Evolutionary conservation across 1,140 invertebrate species (phyloP).

Genomic region (Lasioglossum baleicum): DNA sequence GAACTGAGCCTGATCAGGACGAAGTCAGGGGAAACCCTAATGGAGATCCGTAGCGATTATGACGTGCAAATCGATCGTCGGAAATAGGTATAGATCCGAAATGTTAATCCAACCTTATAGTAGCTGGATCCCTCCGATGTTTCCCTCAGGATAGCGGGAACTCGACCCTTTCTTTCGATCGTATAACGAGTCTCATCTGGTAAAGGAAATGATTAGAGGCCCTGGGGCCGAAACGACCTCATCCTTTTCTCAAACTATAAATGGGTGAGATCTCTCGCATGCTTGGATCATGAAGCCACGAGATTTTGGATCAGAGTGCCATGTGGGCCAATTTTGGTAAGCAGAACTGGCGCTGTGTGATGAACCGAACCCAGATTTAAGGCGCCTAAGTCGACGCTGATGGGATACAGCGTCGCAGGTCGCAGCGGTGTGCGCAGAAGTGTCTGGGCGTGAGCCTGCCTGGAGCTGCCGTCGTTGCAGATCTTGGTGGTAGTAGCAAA

Average conservation of each 20-base stretch:
- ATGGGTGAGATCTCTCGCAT: too few relatives aligned
- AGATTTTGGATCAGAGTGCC: too few relatives aligned
- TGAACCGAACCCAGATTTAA: too few relatives aligned
- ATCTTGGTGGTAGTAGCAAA: conserved; percentile 15
- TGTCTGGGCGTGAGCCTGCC: conserved; percentile 86
- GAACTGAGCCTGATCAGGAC: background rate
- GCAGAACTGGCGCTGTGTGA: too few relatives aligned
- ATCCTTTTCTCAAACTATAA: too few relatives aligned
- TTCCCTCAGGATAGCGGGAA: conserved; percentile 92
- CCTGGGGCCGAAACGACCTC: too few relatives aligned
- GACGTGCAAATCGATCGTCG: conserved; percentile 60
- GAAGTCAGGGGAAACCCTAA: background rate
- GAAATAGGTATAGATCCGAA: conserved; percentile 37
- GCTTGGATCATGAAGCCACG: too few relatives aligned
- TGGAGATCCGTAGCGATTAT: background rate
- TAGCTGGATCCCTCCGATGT: conserved; percentile 95
- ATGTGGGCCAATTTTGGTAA: too few relatives aligned
- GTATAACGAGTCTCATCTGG: too few relatives aligned
- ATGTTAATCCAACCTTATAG: conserved; percentile 94
- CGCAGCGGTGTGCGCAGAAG: conserved; percentile 87
- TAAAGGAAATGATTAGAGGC: too few relatives aligned
- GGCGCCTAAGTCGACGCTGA: too few relatives aligned
- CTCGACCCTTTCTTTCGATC: conserved; percentile 81
- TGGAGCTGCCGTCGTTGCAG: conserved; percentile 83
- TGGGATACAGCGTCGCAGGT: conserved; percentile 83